These are phyloP conservation scores for Helleia helle DNA, from an alignment of 2,888 invertebrate species.

Conservation along the genomic window DNA sequence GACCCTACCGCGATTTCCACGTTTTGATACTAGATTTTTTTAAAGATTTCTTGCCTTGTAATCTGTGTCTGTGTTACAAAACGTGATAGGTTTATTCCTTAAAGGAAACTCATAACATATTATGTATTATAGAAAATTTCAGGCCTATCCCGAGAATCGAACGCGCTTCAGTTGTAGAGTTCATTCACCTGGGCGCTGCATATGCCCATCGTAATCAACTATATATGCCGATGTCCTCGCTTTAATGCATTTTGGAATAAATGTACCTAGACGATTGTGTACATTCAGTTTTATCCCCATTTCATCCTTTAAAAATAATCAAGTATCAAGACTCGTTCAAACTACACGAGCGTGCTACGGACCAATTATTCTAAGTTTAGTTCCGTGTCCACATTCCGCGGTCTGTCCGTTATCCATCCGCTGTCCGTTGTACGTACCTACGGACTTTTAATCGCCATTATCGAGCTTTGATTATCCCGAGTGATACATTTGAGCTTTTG, in stretches of 20 bases:
- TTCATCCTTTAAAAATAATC: not conserved
- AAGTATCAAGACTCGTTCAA: conserved; percentile 15
- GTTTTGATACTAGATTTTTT: conserved; percentile 37
- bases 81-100: too few relatives aligned
- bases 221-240: too few relatives aligned
- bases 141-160: too few relatives aligned
- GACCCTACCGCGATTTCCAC: conserved; percentile 18
- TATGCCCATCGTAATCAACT: too few relatives aligned
- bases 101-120: too few relatives aligned
- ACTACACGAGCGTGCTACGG: conserved; percentile 38
- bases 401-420: conserved; percentile 45
- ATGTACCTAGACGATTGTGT: too few relatives aligned
- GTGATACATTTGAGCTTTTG: not conserved
- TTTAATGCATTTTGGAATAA: too few relatives aligned
- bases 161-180: too few relatives aligned
- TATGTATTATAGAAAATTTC: too few relatives aligned
- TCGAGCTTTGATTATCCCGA: not conserved
- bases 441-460: not conserved
- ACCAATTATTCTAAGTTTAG: conserved; percentile 73
- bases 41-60: not conserved
- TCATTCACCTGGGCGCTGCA: too few relatives aligned
- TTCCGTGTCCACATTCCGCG: conserved; percentile 66
- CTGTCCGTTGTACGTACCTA: conserved; percentile 41
- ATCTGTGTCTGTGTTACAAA: too few relatives aligned
- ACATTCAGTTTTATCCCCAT: too few relatives aligned